phyloP scores from a whole-genome alignment of 1,140 invertebrate genomes.

The Aplysia californica region DNA sequence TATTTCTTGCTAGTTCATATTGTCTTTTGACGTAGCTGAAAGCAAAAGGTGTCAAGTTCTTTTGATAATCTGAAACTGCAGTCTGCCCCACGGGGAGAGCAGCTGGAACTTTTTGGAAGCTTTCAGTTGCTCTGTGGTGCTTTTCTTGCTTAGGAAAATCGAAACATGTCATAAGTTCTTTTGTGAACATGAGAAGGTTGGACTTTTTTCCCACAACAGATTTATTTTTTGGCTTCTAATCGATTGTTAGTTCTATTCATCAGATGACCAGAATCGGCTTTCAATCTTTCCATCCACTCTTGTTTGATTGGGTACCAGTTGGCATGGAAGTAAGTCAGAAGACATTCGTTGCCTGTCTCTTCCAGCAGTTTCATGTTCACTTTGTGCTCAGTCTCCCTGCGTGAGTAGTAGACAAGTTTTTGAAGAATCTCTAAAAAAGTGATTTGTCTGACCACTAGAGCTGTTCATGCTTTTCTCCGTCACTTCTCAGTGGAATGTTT shows the following conservation, averaged over 20 bases:
- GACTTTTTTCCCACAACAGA: background rate
- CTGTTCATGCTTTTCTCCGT: background rate
- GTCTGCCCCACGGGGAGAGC: background rate
- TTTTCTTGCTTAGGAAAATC: background rate
- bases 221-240: constrained; percentile 14
- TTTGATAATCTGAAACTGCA: background rate
- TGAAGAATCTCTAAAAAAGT: background rate
- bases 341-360: too few relatives aligned
- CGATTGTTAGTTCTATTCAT: constrained; percentile 5
- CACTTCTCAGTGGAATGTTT: constrained; percentile 3
- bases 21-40: constrained; percentile 3
- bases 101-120: background rate
- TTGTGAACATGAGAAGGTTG: background rate
- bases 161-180: background rate
- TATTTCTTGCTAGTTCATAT: background rate
- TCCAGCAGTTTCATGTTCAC: background rate
- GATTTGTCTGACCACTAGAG: background rate
- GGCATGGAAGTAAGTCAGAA: background rate
- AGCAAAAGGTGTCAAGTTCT: background rate
- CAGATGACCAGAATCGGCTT: background rate
- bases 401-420: background rate
- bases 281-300: constrained; percentile 13
- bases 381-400: too few relatives aligned
- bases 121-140: background rate
- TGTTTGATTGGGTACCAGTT: constrained; percentile 2